These are phyloP conservation scores for Melipona quadrifasciata DNA, from an alignment of 1,140 invertebrate species.

Conservation along the genomic window DNA sequence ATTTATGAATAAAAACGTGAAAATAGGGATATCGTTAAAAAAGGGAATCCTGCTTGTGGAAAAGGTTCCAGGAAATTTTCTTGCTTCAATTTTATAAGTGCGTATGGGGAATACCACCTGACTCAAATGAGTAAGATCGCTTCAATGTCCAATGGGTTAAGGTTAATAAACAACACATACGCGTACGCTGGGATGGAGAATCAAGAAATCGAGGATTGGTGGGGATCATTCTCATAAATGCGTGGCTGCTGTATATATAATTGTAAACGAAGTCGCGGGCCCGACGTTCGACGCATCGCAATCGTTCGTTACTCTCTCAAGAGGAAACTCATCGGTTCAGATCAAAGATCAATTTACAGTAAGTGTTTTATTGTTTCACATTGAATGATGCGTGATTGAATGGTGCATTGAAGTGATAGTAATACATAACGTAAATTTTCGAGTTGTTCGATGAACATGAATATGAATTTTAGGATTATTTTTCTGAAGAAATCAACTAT, in stretches of 20 bases:
- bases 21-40: background rate
- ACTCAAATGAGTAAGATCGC: background rate
- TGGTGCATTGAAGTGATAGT: no score
- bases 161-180: background rate
- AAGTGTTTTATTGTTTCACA: constrained; percentile 2
- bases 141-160: background rate
- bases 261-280: constrained; percentile 11
- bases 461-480: background rate
- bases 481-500: background rate
- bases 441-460: background rate
- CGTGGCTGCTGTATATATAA: constrained; percentile 16
- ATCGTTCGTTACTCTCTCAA: constrained; percentile 10
- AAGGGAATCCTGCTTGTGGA: background rate
- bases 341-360: constrained; percentile 12
- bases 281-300: background rate
- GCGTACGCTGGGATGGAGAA: background rate
- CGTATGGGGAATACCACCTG: constrained; percentile 53
- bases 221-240: constrained; percentile 50
- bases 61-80: constrained; percentile 32
- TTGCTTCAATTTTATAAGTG: background rate
- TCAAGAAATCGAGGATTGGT: background rate
- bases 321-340: background rate
- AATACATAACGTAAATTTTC: no score
- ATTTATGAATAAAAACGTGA: no score
- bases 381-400: no score